These are phyloP conservation scores for Gastracanthus pulcherrimus DNA, from an alignment of 2,888 invertebrate species.

Conservation along the genomic window DNA sequence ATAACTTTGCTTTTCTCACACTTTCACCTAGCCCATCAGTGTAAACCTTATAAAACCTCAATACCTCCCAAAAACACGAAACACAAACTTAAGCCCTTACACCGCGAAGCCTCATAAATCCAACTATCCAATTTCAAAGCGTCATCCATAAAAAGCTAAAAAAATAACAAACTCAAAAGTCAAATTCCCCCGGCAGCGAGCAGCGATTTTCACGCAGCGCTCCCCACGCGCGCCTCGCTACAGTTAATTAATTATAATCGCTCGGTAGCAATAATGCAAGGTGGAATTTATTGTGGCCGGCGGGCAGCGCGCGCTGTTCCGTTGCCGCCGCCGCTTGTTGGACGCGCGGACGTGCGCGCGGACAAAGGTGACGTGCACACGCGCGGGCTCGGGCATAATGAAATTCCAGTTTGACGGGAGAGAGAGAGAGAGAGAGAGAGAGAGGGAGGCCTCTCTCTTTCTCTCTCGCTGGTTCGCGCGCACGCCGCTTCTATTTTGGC, in stretches of 20 bases:
- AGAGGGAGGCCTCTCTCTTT: not conserved
- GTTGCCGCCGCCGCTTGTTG: no score
- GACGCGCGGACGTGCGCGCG: conserved; percentile 3
- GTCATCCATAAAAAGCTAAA: no score
- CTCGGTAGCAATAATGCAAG: not conserved
- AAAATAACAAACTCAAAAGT: not conserved
- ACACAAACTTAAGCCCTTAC: no score
- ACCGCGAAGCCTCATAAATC: no score
- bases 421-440: no score
- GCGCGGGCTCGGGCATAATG: conserved; percentile 37
- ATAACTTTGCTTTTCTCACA: no score
- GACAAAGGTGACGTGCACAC: conserved; percentile 31
- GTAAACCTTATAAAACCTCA: no score
- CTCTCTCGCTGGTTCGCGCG: not conserved
- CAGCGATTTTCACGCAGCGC: not conserved
- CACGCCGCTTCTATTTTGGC: conserved; percentile 37
- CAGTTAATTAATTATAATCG: conserved; percentile 23
- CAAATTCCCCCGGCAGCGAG: not conserved
- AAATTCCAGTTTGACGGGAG: conserved; percentile 51
- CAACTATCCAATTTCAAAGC: no score
- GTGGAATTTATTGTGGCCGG: conserved; percentile 32
- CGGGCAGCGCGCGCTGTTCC: no score
- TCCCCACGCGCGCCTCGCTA: not conserved
- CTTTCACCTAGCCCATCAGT: no score
- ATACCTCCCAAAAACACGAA: no score